Base-by-base conservation (phyloP, 2,797 vertebrate genomes). In the Echeneis naucrates region DNA sequence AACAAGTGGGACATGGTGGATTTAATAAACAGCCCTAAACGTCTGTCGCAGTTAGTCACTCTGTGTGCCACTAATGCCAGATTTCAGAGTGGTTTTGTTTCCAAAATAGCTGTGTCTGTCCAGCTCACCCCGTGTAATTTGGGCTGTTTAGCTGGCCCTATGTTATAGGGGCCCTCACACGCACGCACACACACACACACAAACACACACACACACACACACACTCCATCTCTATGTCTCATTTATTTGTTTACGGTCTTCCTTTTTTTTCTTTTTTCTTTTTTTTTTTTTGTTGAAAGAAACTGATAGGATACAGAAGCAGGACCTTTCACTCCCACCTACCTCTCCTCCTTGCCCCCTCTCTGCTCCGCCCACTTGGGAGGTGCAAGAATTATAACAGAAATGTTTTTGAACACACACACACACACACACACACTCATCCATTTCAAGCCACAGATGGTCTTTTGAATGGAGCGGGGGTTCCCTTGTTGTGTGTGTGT, bases 381-480 rank as follows among this genome's bases (percentile, higher is more conserved):
- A 83, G 87, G 72, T 76, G 77, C 75, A 82, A 91, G 88, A 93
- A 92, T 90, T 86, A 88, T 87, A 87, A 89, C 82, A 72, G 76
- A 85, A 90, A 86, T 85, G 84, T 88, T 91, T 89, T 90, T 78
- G 56, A 81, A 75, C 77, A 67, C 80, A 75, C 78, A 62, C 33
- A 55, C 66, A 65, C 53, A 55, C 66, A 65, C 53, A 67, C 75
- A 78, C 62, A 77, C 64, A 86, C 91, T 92, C 93, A 93, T 93
- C 92, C 92, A 93, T 95, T 94, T 93, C 91, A 91, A 90, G 91
- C 91, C 94, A 93, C 95, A 95, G 95, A 95, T 95, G 95, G 94
- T 92, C 91, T 92, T 94, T 93, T 94, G 82, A 95, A 95, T 94
- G 92, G 87, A 80, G 84, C 68, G 66, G 88, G 84, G 86, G 82